These are phyloP conservation scores for Halichoeres trimaculatus DNA, from an alignment of 2,113 vertebrate species.

Conservation along the genomic window DNA sequence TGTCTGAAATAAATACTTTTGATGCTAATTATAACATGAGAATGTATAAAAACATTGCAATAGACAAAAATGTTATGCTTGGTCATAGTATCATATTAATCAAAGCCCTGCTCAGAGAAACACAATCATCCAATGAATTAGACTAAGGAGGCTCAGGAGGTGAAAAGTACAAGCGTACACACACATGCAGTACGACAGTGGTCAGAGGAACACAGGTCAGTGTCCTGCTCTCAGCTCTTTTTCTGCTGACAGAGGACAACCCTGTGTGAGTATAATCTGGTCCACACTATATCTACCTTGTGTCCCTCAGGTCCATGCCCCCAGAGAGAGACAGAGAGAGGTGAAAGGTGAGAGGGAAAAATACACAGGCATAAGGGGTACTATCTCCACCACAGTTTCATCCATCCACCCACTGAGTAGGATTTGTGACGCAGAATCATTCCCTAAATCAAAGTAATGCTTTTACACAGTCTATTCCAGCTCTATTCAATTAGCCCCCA, in stretches of 20 bases:
- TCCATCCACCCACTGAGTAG: not conserved
- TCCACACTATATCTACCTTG: constrained; percentile 57
- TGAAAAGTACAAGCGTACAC: constrained; percentile 19
- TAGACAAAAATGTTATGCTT: no score
- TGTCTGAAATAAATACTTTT: no score
- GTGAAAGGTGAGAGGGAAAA: constrained; percentile 35
- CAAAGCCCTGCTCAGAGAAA: not conserved
- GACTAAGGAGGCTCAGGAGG: not conserved
- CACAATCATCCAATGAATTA: not conserved
- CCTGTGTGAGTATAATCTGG: constrained; percentile 64
- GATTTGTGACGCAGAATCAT: not conserved
- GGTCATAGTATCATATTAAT: no score
- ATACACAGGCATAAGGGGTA: constrained; percentile 12
- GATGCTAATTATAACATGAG: no score
- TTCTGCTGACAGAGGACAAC: constrained; percentile 77
- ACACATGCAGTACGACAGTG: constrained; percentile 28
- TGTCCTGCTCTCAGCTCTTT: constrained; percentile 73
- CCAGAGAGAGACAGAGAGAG: constrained; percentile 16
- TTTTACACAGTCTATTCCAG: no score
- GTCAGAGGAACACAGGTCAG: constrained; percentile 65
- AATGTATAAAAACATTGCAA: no score
- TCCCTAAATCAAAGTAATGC: no score
- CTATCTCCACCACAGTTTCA: not conserved
- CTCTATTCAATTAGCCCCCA: no score
- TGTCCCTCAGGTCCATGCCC: constrained; percentile 61